These are phyloP conservation scores for Chiloscyllium plagiosum DNA, from an alignment of 2,113 vertebrate species.

Conservation along the genomic window DNA sequence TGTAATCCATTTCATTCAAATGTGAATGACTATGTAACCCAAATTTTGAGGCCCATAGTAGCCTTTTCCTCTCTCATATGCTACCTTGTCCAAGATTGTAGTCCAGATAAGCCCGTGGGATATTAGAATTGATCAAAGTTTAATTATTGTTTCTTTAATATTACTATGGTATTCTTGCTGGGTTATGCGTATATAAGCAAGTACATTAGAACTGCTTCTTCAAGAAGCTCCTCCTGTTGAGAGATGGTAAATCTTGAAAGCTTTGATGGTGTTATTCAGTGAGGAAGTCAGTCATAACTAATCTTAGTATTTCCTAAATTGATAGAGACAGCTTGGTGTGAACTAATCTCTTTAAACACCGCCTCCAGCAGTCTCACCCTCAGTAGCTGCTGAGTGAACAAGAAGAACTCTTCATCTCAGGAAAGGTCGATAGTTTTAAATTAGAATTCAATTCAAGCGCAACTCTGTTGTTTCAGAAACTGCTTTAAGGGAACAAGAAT, in stretches of 20 bases:
- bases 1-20: neutral
- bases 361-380: conserved; percentile 4
- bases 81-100: neutral
- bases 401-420: conserved; percentile 19
- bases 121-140: neutral
- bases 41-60: neutral
- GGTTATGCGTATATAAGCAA: neutral
- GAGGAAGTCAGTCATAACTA: conserved; percentile 46
- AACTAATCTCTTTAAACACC: conserved; percentile 61
- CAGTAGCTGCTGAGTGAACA: neutral
- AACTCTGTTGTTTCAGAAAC: neutral
- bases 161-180: neutral
- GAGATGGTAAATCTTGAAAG: conserved; percentile 45
- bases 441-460: conserved; percentile 9
- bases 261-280: conserved; percentile 45
- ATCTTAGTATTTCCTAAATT: conserved; percentile 55
- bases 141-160: neutral
- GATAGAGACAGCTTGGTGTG: conserved; percentile 53
- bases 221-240: neutral
- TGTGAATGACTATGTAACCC: neutral
- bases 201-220: neutral
- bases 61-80: neutral
- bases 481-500: conserved; percentile 39
- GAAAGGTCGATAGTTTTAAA: conserved; percentile 3
- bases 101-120: neutral